phyloP scores from a whole-genome alignment of 2,797 vertebrate species.

The Enteromius radiatus region DNA sequence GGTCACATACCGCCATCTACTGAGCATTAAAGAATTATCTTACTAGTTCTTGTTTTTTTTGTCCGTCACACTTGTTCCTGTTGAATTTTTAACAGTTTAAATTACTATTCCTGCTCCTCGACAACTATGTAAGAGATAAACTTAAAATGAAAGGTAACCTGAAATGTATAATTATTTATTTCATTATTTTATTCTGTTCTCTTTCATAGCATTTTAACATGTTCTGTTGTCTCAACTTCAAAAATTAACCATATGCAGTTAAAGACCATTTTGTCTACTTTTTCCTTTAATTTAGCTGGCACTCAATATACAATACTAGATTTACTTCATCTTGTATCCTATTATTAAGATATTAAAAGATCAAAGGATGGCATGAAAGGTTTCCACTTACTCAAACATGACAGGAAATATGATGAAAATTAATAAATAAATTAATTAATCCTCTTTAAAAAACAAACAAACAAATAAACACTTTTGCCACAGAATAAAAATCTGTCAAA shows the following conservation, averaged over 20 bases:
- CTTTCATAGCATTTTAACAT: neutral
- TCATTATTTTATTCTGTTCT: neutral
- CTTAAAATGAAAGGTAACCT: neutral
- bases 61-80: neutral
- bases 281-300: no score
- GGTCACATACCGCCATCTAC: neutral
- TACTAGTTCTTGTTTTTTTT: neutral
- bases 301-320: no score
- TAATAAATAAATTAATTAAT: no score
- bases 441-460: no score
- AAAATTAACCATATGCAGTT: neutral
- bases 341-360: neutral
- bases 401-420: neutral
- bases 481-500: neutral
- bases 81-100: neutral
- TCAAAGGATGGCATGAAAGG: neutral
- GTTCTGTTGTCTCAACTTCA: neutral
- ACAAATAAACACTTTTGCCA: neutral
- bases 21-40: neutral
- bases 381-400: neutral
- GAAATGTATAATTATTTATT: neutral
- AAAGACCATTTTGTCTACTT: neutral
- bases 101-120: neutral
- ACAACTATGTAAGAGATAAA: neutral
- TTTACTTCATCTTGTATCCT: neutral